A percentile compares a stretch with the other conserved stretches of the same genome.
Evolutionary conservation across 2,113 vertebrate species (phyloP).

Genomic region (Caracal caracal): DNA sequence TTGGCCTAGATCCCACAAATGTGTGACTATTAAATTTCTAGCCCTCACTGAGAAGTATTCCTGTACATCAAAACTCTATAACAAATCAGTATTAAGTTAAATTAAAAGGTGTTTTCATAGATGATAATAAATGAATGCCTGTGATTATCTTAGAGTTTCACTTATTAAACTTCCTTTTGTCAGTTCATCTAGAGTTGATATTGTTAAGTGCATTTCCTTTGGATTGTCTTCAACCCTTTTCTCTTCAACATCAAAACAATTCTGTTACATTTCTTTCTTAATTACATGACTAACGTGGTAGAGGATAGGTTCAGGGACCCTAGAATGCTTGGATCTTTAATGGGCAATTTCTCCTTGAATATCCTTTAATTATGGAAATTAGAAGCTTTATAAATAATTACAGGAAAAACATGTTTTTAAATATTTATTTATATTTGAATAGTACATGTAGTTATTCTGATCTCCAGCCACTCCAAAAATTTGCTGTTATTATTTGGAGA

Average conservation of each 20-base stretch:
- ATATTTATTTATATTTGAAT: constrained; percentile 47
- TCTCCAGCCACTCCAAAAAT: constrained; percentile 15
- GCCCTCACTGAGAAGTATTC: neutral
- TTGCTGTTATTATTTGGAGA: constrained; percentile 41
- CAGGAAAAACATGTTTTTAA: neutral
- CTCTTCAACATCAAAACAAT: neutral
- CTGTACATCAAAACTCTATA: neutral
- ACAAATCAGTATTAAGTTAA: constrained; percentile 28
- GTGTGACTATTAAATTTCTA: neutral
- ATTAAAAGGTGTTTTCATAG: neutral
- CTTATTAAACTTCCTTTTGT: constrained; percentile 37
- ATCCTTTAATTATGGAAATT: neutral
- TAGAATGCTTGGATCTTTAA: neutral
- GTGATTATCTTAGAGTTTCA: neutral
- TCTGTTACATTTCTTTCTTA: constrained; percentile 6
- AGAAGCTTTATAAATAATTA: neutral
- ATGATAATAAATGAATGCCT: constrained; percentile 38
- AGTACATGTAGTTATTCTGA: constrained; percentile 20
- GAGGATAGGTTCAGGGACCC: neutral
- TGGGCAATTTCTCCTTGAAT: neutral
- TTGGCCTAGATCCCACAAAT: neutral
- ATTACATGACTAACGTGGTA: neutral
- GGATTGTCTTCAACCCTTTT: neutral
- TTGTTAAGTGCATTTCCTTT: neutral
- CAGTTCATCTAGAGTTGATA: neutral